Base-by-base conservation (phyloP, 2,113 vertebrate species). In the Bambusicola thoracicus region DNA sequence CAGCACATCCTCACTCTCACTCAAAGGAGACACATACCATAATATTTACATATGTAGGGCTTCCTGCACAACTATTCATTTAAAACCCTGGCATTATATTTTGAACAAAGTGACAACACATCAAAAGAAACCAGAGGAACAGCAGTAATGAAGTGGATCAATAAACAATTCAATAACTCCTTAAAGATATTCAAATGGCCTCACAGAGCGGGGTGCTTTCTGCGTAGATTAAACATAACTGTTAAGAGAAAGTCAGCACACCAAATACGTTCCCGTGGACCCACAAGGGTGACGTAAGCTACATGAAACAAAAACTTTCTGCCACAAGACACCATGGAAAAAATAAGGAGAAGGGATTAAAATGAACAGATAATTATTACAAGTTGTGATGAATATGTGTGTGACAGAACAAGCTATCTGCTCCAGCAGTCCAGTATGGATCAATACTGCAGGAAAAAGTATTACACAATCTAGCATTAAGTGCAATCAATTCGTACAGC, bases 121-220 rank as follows among this genome's bases (percentile, higher is more conserved):
- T 94, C 89, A 96, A 68, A 94, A 91, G 72, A 34, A 91, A 91
- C 49, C 68, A 92, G 67, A 96, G 46, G 68, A 87, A 78, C 55
- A 62, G 66, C 46, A 94, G 66, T 85, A 94, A 95, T 90, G 87
- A 96, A 87, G 55, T 11, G 85, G 87, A 94, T 94, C 85, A 74
- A 96, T 93, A 94, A 95, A 94, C 81, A 88, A 92, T 76, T 87
- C 79, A 92, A 74, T 95, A 94, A 87, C 53, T 84, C 79, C 93
- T 90, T 94, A 73, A 94, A 96, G 85, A 63, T 0, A 1, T 72
- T 91, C 38, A 48, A 83, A 91, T 53, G 51, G 90, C 51, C 51
- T 94, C 82, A 78, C 76, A 83, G 72, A 94, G 82, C 76, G 90
- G 67, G 84, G 78, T 70, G 46, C 24, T 83, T 73, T 67, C 68